phyloP scores from a whole-genome alignment of 2,113 vertebrate genomes.

The Apodemus speciosus region DNA sequence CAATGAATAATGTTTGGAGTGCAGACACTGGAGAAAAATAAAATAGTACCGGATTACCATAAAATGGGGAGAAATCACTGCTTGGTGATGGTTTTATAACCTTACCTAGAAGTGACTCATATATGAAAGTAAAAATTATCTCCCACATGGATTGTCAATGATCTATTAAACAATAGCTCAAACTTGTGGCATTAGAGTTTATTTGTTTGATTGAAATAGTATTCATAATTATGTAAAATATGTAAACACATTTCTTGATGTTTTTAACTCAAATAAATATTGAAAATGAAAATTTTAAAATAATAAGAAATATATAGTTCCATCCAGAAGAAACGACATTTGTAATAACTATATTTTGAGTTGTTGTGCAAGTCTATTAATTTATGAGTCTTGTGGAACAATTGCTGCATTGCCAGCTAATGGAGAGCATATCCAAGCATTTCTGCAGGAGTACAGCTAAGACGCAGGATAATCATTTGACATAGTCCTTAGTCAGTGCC shows the following conservation, averaged over 20 bases:
- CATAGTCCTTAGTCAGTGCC: not conserved
- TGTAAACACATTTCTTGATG: not conserved
- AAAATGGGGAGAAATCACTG: not conserved
- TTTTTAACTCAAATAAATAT: conserved; percentile 31
- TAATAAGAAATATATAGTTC: not conserved
- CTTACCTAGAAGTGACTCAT: not conserved
- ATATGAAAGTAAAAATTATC: not conserved
- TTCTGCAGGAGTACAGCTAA: not conserved
- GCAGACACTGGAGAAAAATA: not conserved
- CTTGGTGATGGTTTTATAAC: not conserved
- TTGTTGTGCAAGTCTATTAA: not conserved
- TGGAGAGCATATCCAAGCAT: not conserved
- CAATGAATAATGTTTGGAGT: not conserved
- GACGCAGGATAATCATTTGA: not conserved
- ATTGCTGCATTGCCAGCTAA: not conserved
- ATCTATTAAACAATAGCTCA: not conserved
- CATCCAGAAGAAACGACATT: not conserved
- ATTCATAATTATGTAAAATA: conserved; percentile 3
- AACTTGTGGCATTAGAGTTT: not conserved
- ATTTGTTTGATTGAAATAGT: not conserved
- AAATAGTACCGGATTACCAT: not conserved
- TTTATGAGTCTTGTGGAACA: not conserved
- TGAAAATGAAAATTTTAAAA: not conserved
- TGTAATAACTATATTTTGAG: conserved; percentile 27
- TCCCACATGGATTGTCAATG: not conserved